Evolutionary conservation across 2,888 invertebrate genomes (phyloP), one percentile per base, ranked within the genome.

Genomic region (Pilophorus perplexus): DNA sequence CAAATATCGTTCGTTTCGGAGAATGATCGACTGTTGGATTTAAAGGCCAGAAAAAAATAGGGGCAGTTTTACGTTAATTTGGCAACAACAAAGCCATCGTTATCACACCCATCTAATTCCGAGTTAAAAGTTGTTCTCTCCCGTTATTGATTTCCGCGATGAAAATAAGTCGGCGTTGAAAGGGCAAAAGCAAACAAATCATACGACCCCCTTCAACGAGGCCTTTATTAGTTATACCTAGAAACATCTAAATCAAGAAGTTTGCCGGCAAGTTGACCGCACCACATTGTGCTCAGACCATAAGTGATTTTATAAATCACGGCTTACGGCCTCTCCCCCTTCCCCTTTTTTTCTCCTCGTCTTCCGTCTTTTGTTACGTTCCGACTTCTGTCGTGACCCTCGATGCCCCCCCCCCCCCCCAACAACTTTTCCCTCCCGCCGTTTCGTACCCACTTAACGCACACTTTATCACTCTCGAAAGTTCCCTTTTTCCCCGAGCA

Each of bases 201-300:
- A 46, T 46, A 46, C 5, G 46, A 4, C 46, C 46, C 22, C 46
- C 23, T 46, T 55, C 55, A 55, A 38, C 55, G 20, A 38, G n/a
- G 55, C 55, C 55, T 55, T 55, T 55, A 55, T 55, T 55, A 55
- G 55, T 55, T 55, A 55, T 55, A 55, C 55, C 55, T 55, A 55
- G 20, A 33, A 55, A 55, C 55, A 55, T 55, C 55, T 55, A 55
- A 55, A 55, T 55, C 55, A 55, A 28, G 33, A 55, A 55, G 37
- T 55, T 55, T 55, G 37, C 33, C 33, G 38, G 33, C 55, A 55
- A 37, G 28, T n/a, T 55, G 55, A 55, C 55, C 55, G 55, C 55
- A 55, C 55, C 55, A 55, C 55, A 55, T 55, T 55, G 55, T 55
- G 55, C 55, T 55, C 33, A 37, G 55, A 55, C 55, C 55, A 55